Evolutionary conservation across 2,113 vertebrate species (phyloP), one percentile per base, ranked within the genome.

Genomic region (Sinocyclocheilus maitianheensis): DNA sequence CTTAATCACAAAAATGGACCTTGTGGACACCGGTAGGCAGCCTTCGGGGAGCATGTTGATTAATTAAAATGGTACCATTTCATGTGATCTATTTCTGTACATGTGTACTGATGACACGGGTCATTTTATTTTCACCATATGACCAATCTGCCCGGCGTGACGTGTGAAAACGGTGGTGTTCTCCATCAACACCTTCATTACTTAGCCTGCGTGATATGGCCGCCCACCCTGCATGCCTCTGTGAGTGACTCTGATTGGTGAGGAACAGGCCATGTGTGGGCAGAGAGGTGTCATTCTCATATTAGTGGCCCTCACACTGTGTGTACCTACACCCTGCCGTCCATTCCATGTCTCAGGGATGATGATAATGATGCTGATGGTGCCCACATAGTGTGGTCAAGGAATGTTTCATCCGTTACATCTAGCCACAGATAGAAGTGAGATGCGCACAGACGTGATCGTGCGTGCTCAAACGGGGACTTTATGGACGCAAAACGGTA

Each of bases 171-270:
- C 79, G 85, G 53, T 87, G 87, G 87, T 88, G 85, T 87, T 87
- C 87, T 90, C 87, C 89, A 88, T 88, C 89, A 87, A 88, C 89
- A 90, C 87, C 89, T 88, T 88, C 89, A 90, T 90, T 90, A 88
- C 87, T 88, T 87, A 83, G 89, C 79, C 89, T 85, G 89, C 85
- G 87, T 88, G 89, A 90, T 90, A 86, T 76, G 85, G 82, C 87
- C 89, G 81, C 89, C 89, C 89, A 90, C 89, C 89, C 62, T 65
- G 83, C 87, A 88, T 84, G 85, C 84, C 89, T 90, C 76, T 84
- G 85, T 87, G 85, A 90, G 89, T 88, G 89, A 90, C 89, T 90
- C 85, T 88, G 89, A 88, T 87, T 90, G 87, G 89, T 90, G 85
- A 85, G 87, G 87, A 90, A 88, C 89, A 90, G 87, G 87, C 89